Evolutionary conservation across 2,113 vertebrate genomes (phyloP).

Genomic region (Dromaius novaehollandiae): DNA sequence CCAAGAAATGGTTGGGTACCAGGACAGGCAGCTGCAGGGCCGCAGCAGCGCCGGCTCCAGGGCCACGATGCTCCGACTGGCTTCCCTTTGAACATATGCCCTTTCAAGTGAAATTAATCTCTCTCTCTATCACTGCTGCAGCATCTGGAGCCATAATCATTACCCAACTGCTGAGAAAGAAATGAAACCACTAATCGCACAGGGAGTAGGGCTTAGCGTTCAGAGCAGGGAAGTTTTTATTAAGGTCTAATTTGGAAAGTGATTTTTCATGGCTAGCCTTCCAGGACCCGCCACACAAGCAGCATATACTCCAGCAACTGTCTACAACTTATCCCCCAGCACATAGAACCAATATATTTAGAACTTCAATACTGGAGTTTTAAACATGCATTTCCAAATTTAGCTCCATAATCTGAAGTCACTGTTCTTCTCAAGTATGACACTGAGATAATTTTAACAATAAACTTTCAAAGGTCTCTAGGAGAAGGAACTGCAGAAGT

Average conservation of each 20-base stretch:
- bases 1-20: slow-evolving; percentile 54
- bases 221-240: slow-evolving; percentile 79
- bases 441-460: neutral
- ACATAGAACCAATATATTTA: slow-evolving; percentile 4
- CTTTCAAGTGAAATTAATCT: slow-evolving; percentile 97
- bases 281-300: slow-evolving; percentile 46
- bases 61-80: slow-evolving; percentile 68
- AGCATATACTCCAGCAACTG: neutral
- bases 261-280: slow-evolving; percentile 74
- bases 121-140: slow-evolving; percentile 92
- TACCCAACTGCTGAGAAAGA: slow-evolving; percentile 92
- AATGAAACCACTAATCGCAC: slow-evolving; percentile 91
- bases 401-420: slow-evolving; percentile 6
- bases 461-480: neutral
- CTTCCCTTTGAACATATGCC: slow-evolving; percentile 86
- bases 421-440: neutral
- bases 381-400: slow-evolving; percentile 31
- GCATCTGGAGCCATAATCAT: slow-evolving; percentile 88
- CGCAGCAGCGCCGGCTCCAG: slow-evolving; percentile 62
- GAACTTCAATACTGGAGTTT: neutral
- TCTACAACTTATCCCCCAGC: neutral
- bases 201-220: slow-evolving; percentile 76
- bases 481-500: neutral
- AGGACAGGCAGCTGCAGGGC: slow-evolving; percentile 36
- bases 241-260: slow-evolving; percentile 81